Evolutionary conservation across 2,888 invertebrate species (phyloP).

Genomic region (Tinea semifulvella): DNA sequence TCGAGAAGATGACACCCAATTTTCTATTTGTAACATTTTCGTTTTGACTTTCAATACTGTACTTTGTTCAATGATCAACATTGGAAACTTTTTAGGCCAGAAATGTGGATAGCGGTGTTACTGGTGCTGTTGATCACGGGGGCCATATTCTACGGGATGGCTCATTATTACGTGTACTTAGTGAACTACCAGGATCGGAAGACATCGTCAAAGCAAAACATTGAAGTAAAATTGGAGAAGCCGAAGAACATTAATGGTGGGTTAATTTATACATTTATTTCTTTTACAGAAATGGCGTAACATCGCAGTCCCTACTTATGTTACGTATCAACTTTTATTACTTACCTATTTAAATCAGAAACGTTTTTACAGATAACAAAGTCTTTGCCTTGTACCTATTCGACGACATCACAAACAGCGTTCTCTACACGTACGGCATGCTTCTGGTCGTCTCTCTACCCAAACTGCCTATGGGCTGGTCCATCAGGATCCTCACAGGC

Average conservation of each 20-base stretch:
- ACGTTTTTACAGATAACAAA: constrained; percentile 47
- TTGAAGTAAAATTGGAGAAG: background rate
- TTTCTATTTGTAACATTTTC: no score
- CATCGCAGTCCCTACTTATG: no score
- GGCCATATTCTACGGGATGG: constrained; percentile 71
- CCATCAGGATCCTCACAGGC: constrained; percentile 80
- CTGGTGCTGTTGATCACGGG: constrained; percentile 73
- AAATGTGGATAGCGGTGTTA: constrained; percentile 80
- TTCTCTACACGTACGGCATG: constrained; percentile 85
- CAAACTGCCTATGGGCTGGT: constrained; percentile 80
- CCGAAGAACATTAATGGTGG: background rate
- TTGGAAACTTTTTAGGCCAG: constrained; percentile 54
- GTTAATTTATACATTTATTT: no score
- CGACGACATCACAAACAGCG: constrained; percentile 75
- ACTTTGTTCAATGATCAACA: background rate
- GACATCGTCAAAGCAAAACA: background rate
- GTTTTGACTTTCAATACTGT: no score
- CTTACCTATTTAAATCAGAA: no score
- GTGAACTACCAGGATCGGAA: constrained; percentile 10
- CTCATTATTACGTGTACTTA: constrained; percentile 58
- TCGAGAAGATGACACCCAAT: no score
- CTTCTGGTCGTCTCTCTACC: constrained; percentile 80
- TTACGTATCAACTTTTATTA: no score
- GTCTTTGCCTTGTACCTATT: constrained; percentile 73
- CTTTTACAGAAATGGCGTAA: constrained; percentile 11